phyloP scores from a whole-genome alignment of 2,113 vertebrate genomes.

The Synchiropus splendidus region DNA sequence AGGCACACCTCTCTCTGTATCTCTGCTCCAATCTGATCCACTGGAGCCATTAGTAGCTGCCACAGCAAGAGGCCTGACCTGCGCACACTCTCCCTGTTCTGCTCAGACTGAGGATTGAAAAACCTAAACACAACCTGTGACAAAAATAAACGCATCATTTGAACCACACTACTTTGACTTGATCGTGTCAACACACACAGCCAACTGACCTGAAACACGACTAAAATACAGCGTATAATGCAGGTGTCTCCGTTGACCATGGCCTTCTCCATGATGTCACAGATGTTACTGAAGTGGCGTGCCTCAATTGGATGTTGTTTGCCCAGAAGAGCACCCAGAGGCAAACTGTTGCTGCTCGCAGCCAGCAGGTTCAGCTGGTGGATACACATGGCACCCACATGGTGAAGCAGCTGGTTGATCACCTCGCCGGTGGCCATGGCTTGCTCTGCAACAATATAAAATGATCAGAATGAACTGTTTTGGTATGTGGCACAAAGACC shows the following conservation, averaged over 20 bases:
- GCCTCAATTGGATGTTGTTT: slow-evolving; percentile 94
- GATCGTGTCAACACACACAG: neutral
- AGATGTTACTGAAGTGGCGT: slow-evolving; percentile 92
- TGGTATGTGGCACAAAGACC: neutral
- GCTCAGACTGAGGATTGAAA: slow-evolving; percentile 91
- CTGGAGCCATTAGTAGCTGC: slow-evolving; percentile 94
- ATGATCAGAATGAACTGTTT: slow-evolving; percentile 1
- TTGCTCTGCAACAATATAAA: slow-evolving; percentile 68
- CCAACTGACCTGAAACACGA: slow-evolving; percentile 87
- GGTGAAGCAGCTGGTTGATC: slow-evolving; percentile 95
- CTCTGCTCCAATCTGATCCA: slow-evolving; percentile 87
- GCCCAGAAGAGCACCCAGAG: slow-evolving; percentile 80
- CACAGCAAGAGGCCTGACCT: slow-evolving; percentile 86
- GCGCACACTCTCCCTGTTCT: slow-evolving; percentile 86
- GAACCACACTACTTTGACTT: too few relatives aligned
- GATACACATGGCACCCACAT: slow-evolving; percentile 98
- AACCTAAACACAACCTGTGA: slow-evolving; percentile 93
- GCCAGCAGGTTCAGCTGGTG: slow-evolving; percentile 93
- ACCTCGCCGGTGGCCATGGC: slow-evolving; percentile 86
- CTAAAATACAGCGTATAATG: slow-evolving; percentile 92
- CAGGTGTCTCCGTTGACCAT: slow-evolving; percentile 94
- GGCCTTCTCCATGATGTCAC: slow-evolving; percentile 98
- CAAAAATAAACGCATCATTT: too few relatives aligned
- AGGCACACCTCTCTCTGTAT: slow-evolving; percentile 94
- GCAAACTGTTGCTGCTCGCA: slow-evolving; percentile 75